phyloP scores from a whole-genome alignment of 2,113 vertebrate species.

The Ciconia maguari region DNA sequence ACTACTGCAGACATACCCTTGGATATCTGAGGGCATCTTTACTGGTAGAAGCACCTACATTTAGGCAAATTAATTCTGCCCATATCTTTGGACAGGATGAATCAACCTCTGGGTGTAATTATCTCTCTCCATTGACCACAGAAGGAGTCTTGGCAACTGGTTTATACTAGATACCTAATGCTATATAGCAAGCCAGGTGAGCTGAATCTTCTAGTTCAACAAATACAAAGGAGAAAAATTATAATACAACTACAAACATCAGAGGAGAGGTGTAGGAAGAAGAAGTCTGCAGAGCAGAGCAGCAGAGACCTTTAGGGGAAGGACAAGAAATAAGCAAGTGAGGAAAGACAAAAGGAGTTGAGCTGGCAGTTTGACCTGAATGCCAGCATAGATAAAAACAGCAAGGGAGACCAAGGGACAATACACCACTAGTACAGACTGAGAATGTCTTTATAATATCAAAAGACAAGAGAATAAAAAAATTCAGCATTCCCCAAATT shows the following conservation, averaged over 20 bases:
- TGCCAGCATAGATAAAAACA: not conserved
- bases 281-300: not conserved
- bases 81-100: not conserved
- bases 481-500: not conserved
- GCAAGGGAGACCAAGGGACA: not conserved
- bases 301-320: not conserved
- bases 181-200: constrained; percentile 2
- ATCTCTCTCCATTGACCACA: not conserved
- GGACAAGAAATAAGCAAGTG: not conserved
- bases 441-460: not conserved
- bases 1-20: not conserved
- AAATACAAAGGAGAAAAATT: not conserved
- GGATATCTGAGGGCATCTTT: not conserved
- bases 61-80: not conserved
- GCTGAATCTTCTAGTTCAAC: not conserved
- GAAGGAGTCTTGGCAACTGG: not conserved
- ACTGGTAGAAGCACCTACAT: not conserved
- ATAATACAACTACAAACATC: not conserved
- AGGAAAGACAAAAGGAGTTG: not conserved
- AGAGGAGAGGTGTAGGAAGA: not conserved
- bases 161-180: not conserved
- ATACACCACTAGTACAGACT: not conserved
- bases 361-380: not conserved
- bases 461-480: not conserved
- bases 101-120: not conserved